Evolutionary conservation across 1,140 invertebrate genomes (phyloP).

Genomic region (Stratiolaelaps scimitus): DNA sequence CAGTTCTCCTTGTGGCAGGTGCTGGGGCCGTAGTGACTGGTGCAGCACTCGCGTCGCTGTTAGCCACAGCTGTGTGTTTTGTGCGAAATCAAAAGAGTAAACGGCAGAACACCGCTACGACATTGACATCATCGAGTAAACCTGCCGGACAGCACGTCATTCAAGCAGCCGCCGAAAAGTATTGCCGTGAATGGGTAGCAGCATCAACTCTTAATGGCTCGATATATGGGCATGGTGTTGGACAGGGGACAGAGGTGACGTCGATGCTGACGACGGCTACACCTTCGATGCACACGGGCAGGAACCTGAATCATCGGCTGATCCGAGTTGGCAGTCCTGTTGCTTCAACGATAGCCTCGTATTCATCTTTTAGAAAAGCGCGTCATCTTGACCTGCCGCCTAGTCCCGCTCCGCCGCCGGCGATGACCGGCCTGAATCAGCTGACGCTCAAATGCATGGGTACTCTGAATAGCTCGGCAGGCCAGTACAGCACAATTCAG

Average conservation of each 20-base stretch:
- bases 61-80: constrained; percentile 2
- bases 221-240: neutral
- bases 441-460: constrained; percentile 1
- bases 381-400: constrained; percentile 2
- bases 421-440: neutral
- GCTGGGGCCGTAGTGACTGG: neutral
- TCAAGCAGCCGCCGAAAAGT: constrained; percentile 17
- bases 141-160: neutral
- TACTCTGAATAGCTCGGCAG: constrained; percentile 5
- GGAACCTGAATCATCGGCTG: neutral
- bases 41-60: neutral
- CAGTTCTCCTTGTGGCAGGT: neutral
- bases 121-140: neutral
- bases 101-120: neutral
- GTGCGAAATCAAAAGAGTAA: constrained; percentile 3
- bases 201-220: neutral
- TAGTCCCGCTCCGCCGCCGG: neutral
- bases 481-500: constrained; percentile 24
- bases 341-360: constrained; percentile 15
- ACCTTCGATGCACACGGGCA: neutral
- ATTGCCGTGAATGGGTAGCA: constrained; percentile 14
- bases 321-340: constrained; percentile 9
- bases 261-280: no score
- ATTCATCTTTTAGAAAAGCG: constrained; percentile 13
- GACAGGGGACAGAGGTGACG: neutral